Base-by-base conservation (phyloP, 1,140 invertebrate genomes). In the Conus betulinus region DNA sequence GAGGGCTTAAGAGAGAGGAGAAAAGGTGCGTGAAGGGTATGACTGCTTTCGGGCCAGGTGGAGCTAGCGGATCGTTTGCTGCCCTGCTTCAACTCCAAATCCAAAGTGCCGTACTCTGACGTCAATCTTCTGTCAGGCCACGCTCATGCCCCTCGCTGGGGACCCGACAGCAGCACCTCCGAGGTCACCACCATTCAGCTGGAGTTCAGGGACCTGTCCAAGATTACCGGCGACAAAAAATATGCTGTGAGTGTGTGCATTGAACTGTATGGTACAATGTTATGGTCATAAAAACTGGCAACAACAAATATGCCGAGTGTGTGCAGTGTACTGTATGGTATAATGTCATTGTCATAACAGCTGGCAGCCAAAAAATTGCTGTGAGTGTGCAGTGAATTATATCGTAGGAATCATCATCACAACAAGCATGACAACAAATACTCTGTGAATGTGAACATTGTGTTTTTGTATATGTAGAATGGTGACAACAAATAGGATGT, bases 71-170 rank as follows among this genome's bases (percentile, higher is more conserved):
- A 99, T 90, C 97, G 98, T 90, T 96, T 99, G 90, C 95, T 99
- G 90, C 99, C 99, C 3, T 99, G 99, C 76, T 99, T 99, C 95
- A 97, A 99, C 91, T 99, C 99, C 10, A 97, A 98, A 71, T 99
- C 99, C 23, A 99, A 99, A 84, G 98, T 99, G 92, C 99, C 99
- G 20, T 97, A 98, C 95, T 98, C 99, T 13, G 96, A 99, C 90
- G 97, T 99, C 92, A 99, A 99, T 95, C 96, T 98, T 76, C 97
- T 97, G 91, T 98, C 97, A 96, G 98, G 96, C 96, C 96, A 91
- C 52, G 94, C 93, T 25, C 93, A 93, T 86, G 87, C 94, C n/a
- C 93, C 94, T 52, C 0, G 98, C 98, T 25, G 99, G 99, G 96
- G 98, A 98, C 94, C 99, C 98, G 91, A 99, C 98, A 25, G 94